These are phyloP conservation scores for Typhlichthys subterraneus DNA, from an alignment of 2,797 vertebrate genomes.

Conservation along the genomic window DNA sequence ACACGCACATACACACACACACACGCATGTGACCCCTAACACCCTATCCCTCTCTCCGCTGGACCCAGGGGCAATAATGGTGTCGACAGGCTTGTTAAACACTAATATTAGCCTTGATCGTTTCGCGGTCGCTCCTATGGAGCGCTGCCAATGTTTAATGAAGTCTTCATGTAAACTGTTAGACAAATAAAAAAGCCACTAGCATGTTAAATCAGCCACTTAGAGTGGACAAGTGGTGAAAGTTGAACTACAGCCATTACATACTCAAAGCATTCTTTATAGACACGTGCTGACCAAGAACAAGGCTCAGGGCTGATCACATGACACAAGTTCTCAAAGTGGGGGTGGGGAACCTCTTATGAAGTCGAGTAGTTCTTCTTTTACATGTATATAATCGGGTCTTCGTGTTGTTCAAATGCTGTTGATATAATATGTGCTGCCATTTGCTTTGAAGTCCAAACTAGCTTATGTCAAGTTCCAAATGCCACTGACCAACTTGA, in stretches of 20 bases:
- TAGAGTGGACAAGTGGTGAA: constrained; percentile 14
- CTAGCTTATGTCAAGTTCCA: not conserved
- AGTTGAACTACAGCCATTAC: not conserved
- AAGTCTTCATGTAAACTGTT: constrained; percentile 40
- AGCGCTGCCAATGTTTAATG: constrained; percentile 35
- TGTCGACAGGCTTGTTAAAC: constrained; percentile 58
- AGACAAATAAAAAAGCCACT: constrained; percentile 9
- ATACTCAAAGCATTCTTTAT: too few relatives aligned
- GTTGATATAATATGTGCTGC: not conserved
- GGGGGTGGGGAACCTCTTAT: too few relatives aligned
- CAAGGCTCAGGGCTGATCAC: too few relatives aligned
- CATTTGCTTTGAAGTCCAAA: not conserved
- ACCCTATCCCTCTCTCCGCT: constrained; percentile 26
- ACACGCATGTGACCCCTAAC: constrained; percentile 21
- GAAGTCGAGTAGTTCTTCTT: too few relatives aligned
- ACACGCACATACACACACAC: too few relatives aligned
- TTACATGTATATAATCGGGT: too few relatives aligned
- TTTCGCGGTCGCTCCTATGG: constrained; percentile 37
- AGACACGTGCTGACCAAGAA: too few relatives aligned
- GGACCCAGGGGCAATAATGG: constrained; percentile 34
- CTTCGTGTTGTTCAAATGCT: not conserved
- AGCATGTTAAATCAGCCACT: constrained; percentile 7
- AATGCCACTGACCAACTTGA: not conserved
- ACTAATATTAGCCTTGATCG: constrained; percentile 52
- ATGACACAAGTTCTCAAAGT: too few relatives aligned